Base-by-base conservation (phyloP, 2,797 vertebrate genomes). In the Cuculus canorus region DNA sequence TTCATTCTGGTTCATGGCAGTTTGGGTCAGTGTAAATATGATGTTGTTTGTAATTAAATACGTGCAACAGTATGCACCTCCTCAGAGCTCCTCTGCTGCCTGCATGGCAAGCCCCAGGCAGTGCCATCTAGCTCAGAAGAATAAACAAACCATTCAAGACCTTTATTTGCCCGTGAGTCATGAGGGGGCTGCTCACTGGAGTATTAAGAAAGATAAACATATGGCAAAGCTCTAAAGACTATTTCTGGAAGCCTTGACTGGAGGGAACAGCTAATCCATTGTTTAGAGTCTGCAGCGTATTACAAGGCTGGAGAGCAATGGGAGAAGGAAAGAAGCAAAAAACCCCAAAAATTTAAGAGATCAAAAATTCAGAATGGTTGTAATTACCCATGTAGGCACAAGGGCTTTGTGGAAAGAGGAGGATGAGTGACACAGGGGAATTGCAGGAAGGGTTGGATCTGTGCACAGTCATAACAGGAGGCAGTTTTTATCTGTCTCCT, bases 131-230 rank as follows among this genome's bases (percentile, higher is more conserved):
- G 77, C 76, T 96, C 94, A 88, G 95, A 95, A 96, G 94, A 95
- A 97, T 96, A 97, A 98, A 97, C 92, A 97, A 96, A 69, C 93
- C 66, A 91, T 95, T 97, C 82, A 96, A 83, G 82, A 86, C 87
- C 93, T 97, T 97, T 97, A 93, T 95, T 94, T 94, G 86, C 87
- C 75, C 2, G 64, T 97, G 97, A 98, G 97, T 98, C 91, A 98
- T 95, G 75, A 86, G 94, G 95, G 97, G 93, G 97, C 92, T 96
- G 88, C 96, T 97, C 97, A 96, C 85, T 96, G 91, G 95, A 97
- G 94, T 96, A 97, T 97, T 97, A 97, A 97, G 96, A 97, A 98
- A 97, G 96, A 96, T 96, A 97, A 98, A 98, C 97, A 98, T 95
- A 95, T 92, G 96, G 97, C 96, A 97, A 95, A 95, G 88, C 95